phyloP scores from a whole-genome alignment of 37 sponge, comb jelly and placozoan species.

The Mnemiopsis leidyi region DNA sequence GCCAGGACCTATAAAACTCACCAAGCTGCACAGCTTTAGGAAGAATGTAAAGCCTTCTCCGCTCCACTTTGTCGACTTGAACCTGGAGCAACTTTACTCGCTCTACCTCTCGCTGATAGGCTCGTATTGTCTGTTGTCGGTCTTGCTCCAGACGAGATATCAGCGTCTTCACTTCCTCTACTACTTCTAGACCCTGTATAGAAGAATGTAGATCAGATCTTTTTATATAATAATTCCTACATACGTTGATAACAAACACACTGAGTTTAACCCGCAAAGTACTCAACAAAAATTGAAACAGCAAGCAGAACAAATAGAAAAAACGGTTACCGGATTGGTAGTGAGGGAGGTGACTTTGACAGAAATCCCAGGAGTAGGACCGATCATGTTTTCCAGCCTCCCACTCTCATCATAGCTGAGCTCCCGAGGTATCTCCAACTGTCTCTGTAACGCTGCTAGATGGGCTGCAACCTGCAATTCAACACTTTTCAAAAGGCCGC shows the following conservation, averaged over 20 bases:
- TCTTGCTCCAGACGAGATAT: conserved; percentile 12
- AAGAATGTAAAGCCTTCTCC: conserved; percentile 34
- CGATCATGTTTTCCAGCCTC: conserved; percentile 22
- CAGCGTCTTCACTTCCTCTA: conserved; percentile 58
- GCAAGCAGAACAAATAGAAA: no score
- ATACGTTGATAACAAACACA: no score
- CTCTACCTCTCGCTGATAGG: conserved; percentile 58
- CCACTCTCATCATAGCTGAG: neutral
- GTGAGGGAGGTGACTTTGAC: conserved; percentile 55
- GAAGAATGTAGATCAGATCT: no score
- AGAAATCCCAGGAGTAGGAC: conserved; percentile 32
- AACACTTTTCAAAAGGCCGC: no score
- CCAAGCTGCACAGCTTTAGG: conserved; percentile 61
- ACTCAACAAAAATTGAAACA: no score
- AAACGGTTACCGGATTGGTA: conserved; percentile 52
- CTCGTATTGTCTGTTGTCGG: conserved; percentile 42
- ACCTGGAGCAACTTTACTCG: conserved; percentile 43
- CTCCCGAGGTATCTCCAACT: neutral
- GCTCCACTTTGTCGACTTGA: conserved; percentile 61
- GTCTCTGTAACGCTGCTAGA: conserved; percentile 47
- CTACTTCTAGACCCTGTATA: conserved; percentile 34
- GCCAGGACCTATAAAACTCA: no score
- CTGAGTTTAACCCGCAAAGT: no score
- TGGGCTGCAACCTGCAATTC: conserved; percentile 49
- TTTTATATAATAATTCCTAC: no score